Percentiles rank a stretch among this genome's conserved stretches.
These are phyloP conservation scores for Eurosta solidaginis DNA, from an alignment of 1,140 invertebrate species.

Conservation along the genomic window DNA sequence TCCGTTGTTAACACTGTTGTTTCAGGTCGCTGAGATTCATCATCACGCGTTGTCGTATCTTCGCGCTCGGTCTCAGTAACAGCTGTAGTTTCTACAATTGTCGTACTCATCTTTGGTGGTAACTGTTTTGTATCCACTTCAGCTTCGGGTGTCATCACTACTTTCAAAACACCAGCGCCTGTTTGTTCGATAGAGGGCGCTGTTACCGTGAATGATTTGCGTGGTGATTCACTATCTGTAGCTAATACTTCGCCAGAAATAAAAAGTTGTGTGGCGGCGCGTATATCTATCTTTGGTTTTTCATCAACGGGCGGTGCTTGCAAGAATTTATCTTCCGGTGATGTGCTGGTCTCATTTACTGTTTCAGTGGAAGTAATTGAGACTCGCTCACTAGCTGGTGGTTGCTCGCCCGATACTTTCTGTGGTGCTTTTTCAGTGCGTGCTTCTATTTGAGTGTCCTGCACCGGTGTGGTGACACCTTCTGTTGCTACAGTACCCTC, in stretches of 20 bases:
- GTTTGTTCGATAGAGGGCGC: constrained; percentile 48
- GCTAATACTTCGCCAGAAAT: constrained; percentile 48
- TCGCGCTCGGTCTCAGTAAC: constrained; percentile 17
- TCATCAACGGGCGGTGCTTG: background rate
- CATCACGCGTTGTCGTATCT: background rate
- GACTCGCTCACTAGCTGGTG: background rate
- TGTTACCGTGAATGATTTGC: constrained; percentile 47
- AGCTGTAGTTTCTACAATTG: constrained; percentile 46
- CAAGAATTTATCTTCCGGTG: background rate
- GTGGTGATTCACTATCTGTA: constrained; percentile 35
- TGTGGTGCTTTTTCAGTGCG: too few relatives aligned
- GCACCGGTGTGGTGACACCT: too few relatives aligned
- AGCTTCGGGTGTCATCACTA: constrained; percentile 38
- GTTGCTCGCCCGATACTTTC: too few relatives aligned
- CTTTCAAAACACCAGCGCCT: constrained; percentile 48
- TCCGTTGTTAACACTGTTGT: too few relatives aligned
- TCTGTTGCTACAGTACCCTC: too few relatives aligned
- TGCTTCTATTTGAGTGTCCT: too few relatives aligned
- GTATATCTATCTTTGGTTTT: constrained; percentile 43
- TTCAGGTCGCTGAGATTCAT: too few relatives aligned
- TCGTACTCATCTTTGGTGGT: constrained; percentile 49
- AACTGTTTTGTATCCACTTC: constrained; percentile 28
- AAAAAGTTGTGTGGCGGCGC: constrained; percentile 51
- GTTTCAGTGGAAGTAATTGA: background rate
- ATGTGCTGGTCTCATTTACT: background rate